phyloP scores from a whole-genome alignment of 2,888 invertebrate genomes.

The Ametastegia equiseti region DNA sequence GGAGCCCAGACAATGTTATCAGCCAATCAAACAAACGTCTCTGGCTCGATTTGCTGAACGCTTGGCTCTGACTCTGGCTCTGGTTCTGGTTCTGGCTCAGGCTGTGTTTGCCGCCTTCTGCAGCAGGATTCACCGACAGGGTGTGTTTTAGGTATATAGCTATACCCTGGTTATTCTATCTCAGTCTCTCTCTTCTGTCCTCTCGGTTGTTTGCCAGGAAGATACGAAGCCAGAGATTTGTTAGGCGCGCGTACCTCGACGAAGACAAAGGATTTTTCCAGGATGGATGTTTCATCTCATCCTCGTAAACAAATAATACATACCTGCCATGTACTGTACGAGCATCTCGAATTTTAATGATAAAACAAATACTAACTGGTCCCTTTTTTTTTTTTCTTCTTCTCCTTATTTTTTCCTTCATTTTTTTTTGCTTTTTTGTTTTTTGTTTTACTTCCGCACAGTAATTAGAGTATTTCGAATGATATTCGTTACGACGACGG shows the following conservation, averaged over 20 bases:
- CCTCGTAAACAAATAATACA: background rate
- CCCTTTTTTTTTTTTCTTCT: no score
- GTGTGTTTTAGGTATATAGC: no score
- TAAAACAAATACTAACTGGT: background rate
- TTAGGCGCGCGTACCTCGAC: background rate
- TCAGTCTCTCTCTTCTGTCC: background rate
- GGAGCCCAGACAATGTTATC: conserved; percentile 50
- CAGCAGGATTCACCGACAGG: background rate
- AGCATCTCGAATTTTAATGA: background rate
- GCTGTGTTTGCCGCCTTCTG: conserved; percentile 24
- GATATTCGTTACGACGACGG: background rate
- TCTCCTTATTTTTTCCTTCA: no score
- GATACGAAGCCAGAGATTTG: conserved; percentile 32
- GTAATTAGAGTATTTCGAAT: background rate
- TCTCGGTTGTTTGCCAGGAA: conserved; percentile 28
- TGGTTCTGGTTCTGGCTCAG: no score
- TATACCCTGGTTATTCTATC: no score
- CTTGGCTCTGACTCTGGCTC: no score
- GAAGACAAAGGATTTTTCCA: conserved; percentile 14
- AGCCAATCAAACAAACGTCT: conserved; percentile 50
- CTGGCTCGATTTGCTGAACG: conserved; percentile 25
- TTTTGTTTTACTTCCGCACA: background rate
- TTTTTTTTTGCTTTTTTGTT: no score
- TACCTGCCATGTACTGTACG: no score
- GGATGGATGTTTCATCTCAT: background rate